Evolutionary conservation across 2,888 invertebrate species (phyloP).

Genomic region (Epirrhoe alternata): DNA sequence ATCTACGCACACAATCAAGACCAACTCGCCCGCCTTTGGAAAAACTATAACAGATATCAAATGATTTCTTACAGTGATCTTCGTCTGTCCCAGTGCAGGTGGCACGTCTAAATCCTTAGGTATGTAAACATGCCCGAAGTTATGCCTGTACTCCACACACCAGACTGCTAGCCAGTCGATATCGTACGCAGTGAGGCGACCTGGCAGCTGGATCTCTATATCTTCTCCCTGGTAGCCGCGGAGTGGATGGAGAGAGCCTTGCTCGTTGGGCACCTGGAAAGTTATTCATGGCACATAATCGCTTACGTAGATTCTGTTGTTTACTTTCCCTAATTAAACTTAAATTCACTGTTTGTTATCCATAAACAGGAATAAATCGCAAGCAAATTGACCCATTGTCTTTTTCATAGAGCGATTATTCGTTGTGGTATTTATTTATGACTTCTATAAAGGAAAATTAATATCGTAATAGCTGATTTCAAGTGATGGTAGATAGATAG

Average conservation of each 20-base stretch:
- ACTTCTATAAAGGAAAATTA: no score
- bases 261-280: slow-evolving; percentile 92
- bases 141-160: slow-evolving; percentile 95
- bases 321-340: no score
- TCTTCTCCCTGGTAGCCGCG: slow-evolving; percentile 96
- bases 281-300: background rate
- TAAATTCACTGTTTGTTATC: no score
- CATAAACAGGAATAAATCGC: no score
- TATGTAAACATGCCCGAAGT: slow-evolving; percentile 95
- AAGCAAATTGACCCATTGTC: no score
- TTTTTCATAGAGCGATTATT: no score
- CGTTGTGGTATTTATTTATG: no score
- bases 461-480: no score
- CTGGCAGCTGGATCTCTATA: slow-evolving; percentile 95
- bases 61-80: slow-evolving; percentile 90
- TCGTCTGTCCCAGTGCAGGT: slow-evolving; percentile 95
- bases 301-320: no score
- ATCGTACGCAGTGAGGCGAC: slow-evolving; percentile 93
- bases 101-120: slow-evolving; percentile 96
- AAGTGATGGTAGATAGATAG: no score
- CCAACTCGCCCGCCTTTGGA: no score
- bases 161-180: slow-evolving; percentile 96
- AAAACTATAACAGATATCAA: background rate
- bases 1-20: no score
- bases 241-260: slow-evolving; percentile 92